Evolutionary conservation across 2,113 vertebrate species (phyloP), one percentile per base, ranked within the genome.

Genomic region (Sciurus niger): DNA sequence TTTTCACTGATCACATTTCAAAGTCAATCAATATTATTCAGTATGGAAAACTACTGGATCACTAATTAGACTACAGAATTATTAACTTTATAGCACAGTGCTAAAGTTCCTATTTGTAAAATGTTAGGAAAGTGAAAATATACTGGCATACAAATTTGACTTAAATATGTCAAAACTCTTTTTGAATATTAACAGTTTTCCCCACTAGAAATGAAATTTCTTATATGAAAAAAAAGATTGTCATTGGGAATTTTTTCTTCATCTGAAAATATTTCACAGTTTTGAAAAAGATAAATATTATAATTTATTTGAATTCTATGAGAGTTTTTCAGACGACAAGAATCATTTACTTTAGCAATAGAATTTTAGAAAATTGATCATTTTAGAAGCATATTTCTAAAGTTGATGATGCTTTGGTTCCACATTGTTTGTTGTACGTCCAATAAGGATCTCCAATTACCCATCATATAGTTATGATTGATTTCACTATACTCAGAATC

Each of bases 1-100:
- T 84, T 65, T 83, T 48, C 83, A 25, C 18, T 53, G 46, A 89
- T 88, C 85, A 65, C 6, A 80, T 91, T 90, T 76, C 53, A 91
- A 85, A 92, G 53, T 78, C 24, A 48, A 43, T 83, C 51, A 77
- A 1, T 85, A 30, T 13, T 11, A 51, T 63, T 76, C 79, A 48
- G 11, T 73, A 43, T 1, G 30, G 73, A 63, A 88, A 86, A 65
- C 0, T 58, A 79, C 46, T 79, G 43, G 70, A 51, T 65, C 9
- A 58, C 10, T 72, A 73, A 73, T 28, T 55, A 92, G 17, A 20
- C 34, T 6, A 32, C 8, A 83, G 17, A 92, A 84, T 90, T 88
- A 91, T 85, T 55, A 67, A 92, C 55, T 79, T 78, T 53, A 6
- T 65, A 63, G 83, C 4, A 84, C 3, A 68, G 4, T 16, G 11